Base-by-base conservation (phyloP, 2,888 invertebrate genomes). In the Eupithecia inturbata region DNA sequence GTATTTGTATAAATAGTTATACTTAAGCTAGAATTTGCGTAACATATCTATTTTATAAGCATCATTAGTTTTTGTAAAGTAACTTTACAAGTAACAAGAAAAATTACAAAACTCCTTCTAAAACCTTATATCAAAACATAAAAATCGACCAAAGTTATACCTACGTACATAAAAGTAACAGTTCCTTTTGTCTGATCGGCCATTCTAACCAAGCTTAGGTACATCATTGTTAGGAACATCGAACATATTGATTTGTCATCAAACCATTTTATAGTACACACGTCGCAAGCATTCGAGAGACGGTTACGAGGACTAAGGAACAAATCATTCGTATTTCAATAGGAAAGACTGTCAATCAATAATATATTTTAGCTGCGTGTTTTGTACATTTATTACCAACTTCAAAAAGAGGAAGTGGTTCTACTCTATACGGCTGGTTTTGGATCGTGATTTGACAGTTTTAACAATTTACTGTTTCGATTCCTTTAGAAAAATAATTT, bases 261-360 rank as follows among this genome's bases (percentile, higher is more conserved):
- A 79, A 74, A 73, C 76, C 66, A 76, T 71, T 75, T 75, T 68
- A 72, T 75, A 75, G 63, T 70, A 73, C 70, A 72, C 73, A 71
- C 53, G 64, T 72, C 33, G 69, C 71, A 76, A 72, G 72, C 71
- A 75, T 75, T 22, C 60, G 53, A 60, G 41, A 45, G 45, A 64
- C 82, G 79, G 82, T 81, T 82, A 82, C 78, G 76, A 78, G 71
- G 75, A 80, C 67, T 67, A 72, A 80, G 80, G 77, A 75, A 82
- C 82, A 85, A 88, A 85, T 88, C 87, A 89, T 82, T 75, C 69
- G 75, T 78, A 63, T 63, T 33, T 33, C 10, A n/a, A 31, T n/a
- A 12, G 22, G 22, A 22, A 63, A 63, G n/a, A 19, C 63, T 33
- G 63, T 63, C 63, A 33, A 33, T 33, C n/a, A 36, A 19, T 31